Evolutionary conservation across 2,797 vertebrate genomes (phyloP), one percentile per base, ranked within the genome.

Genomic region (Cottoperca gobio): DNA sequence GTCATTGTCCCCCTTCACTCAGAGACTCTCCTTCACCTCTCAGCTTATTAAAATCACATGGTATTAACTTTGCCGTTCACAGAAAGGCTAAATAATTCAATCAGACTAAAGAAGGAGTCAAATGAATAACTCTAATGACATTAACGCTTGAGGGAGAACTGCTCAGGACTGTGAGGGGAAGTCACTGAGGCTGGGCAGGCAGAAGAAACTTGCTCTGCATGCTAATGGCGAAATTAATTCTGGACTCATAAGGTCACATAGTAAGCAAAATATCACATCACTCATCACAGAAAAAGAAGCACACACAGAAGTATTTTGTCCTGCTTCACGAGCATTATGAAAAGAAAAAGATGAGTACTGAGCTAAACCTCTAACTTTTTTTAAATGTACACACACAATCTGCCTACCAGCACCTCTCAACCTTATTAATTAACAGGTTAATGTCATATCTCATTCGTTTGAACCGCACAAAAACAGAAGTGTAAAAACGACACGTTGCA

Each of bases 41-140:
- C 82, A 79, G 88, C 93, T 94, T 94, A 94, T 95, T 94, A 94
- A 94, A 95, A 95, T 94, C 94, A 88, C 90, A 93, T 92, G 86
- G 91, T 87, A 94, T 93, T 94, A 94, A 93, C 92, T 92, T 92
- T 93, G 86, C 79, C 70, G 86, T 90, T 92, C 89, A 86, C 82
- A 80, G 81, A 90, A 90, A 90, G 86, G 84, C 90, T 94, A 91
- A 94, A 94, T 93, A 93, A 94, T 94, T 94, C 86, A 94, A 94
- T 92, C 90, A 88, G 91, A 93, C 90, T 90, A 92, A 93, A 93
- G 87, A 90, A 84, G 82, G 85, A 91, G 90, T 93, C 88, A 91
- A 93, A 94, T 93, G 90, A 93, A 95, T 91, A 93, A 91, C 91
- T 93, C 83, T 93, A 93, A 95, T 93, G 91, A 89, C 91, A 91